These are phyloP conservation scores for Acholoe squamosa DNA, from an alignment of 2,888 invertebrate genomes.

Conservation along the genomic window DNA sequence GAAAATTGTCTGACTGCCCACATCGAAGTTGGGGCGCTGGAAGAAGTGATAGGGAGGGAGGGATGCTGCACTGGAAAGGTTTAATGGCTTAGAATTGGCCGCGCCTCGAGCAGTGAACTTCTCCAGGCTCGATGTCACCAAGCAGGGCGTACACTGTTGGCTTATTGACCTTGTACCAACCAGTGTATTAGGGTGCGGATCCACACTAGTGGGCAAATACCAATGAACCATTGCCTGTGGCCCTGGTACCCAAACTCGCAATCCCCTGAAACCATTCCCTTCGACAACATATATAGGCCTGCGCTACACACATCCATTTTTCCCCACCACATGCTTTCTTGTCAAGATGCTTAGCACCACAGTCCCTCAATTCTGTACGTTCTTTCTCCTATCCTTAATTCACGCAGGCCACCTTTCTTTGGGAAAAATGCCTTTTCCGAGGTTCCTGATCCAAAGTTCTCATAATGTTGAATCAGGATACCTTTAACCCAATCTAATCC, in stretches of 20 bases:
- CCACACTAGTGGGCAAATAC: background rate
- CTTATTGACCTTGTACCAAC: constrained; percentile 20
- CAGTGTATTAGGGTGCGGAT: background rate
- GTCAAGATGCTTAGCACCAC: no score
- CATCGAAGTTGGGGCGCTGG: background rate
- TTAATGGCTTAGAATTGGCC: background rate
- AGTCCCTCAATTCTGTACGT: no score
- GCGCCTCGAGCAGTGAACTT: no score
- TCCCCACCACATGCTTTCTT: no score
- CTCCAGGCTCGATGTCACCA: no score
- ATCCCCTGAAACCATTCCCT: background rate
- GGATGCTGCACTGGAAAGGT: background rate
- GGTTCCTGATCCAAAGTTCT: no score
- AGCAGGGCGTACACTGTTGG: background rate
- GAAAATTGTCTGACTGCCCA: no score
- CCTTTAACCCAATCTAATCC: no score
- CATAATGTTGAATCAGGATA: no score
- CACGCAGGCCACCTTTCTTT: no score
- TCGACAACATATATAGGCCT: background rate
- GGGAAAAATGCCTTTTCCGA: no score
- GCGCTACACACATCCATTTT: no score
- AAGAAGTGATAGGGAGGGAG: background rate
- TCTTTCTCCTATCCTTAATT: background rate
- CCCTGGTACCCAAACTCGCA: background rate
- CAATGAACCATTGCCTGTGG: background rate